phyloP scores from a whole-genome alignment of 2,888 invertebrate genomes.

The Lepidochitona cinerea region DNA sequence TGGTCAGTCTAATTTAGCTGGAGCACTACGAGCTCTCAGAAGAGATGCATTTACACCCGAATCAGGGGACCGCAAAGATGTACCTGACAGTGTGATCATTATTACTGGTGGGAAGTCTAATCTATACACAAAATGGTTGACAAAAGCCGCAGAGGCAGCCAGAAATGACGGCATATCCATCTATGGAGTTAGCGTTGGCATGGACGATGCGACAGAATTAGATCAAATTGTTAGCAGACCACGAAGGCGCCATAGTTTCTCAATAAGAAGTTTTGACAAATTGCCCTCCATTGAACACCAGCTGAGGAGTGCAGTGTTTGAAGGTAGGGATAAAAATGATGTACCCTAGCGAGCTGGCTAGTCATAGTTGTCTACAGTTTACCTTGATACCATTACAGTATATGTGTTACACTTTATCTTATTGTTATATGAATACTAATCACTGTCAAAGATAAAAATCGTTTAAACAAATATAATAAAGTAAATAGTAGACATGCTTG shows the following conservation, averaged over 20 bases:
- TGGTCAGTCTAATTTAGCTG: slow-evolving; percentile 29
- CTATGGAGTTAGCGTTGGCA: not conserved
- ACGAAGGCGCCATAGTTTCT: not conserved
- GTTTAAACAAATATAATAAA: no score
- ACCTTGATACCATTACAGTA: no score
- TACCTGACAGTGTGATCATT: slow-evolving; percentile 25
- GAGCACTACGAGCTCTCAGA: slow-evolving; percentile 18
- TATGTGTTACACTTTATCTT: no score
- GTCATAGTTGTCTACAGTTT: no score
- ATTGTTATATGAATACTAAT: no score
- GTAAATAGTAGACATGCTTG: no score
- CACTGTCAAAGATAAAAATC: no score
- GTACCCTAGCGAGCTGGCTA: no score
- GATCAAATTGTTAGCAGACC: not conserved
- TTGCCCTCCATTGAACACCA: not conserved
- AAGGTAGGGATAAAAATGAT: no score
- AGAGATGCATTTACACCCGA: slow-evolving; percentile 19
- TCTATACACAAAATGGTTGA: slow-evolving; percentile 13
- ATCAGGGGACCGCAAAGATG: slow-evolving; percentile 28
- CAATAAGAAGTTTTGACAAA: not conserved
- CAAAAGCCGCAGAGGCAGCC: slow-evolving; percentile 18
- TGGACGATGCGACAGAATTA: not conserved
- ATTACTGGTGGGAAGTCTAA: slow-evolving; percentile 36
- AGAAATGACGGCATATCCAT: slow-evolving; percentile 23
- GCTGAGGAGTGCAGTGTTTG: not conserved